These are phyloP conservation scores for Peromyscus nudipes DNA, from an alignment of 2,797 vertebrate genomes.

Conservation along the genomic window DNA sequence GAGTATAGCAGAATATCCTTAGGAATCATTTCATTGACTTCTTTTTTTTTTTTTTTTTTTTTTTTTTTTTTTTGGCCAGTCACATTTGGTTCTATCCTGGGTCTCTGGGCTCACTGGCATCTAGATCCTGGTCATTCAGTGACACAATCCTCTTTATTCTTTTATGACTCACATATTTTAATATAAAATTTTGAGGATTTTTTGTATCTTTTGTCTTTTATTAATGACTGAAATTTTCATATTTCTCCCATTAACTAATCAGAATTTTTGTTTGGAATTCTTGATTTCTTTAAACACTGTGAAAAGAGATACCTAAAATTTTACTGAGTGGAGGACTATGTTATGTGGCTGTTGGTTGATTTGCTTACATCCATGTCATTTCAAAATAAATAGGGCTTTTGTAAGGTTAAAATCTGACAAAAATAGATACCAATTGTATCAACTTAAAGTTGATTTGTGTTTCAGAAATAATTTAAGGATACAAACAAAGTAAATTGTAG, in stretches of 20 bases:
- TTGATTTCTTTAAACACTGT: conserved; percentile 17
- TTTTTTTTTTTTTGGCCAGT: too few species aligned
- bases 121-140: neutral
- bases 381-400: conserved; percentile 17
- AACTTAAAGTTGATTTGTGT: neutral
- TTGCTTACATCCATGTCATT: neutral
- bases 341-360: neutral
- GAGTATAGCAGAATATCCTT: neutral
- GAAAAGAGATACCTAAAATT: neutral
- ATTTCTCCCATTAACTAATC: neutral
- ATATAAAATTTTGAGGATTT: neutral
- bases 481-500: conserved; percentile 21
- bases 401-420: neutral
- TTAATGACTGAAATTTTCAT: neutral
- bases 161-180: neutral
- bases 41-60: too few species aligned
- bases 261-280: neutral
- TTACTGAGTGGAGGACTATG: neutral
- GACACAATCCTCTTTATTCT: neutral
- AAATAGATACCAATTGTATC: neutral
- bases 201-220: neutral
- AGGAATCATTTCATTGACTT: neutral
- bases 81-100: neutral
- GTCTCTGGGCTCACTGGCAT: neutral
- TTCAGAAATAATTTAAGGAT: neutral